Base-by-base conservation (phyloP, 1,140 invertebrate genomes). In the Diachasma alloeum region DNA sequence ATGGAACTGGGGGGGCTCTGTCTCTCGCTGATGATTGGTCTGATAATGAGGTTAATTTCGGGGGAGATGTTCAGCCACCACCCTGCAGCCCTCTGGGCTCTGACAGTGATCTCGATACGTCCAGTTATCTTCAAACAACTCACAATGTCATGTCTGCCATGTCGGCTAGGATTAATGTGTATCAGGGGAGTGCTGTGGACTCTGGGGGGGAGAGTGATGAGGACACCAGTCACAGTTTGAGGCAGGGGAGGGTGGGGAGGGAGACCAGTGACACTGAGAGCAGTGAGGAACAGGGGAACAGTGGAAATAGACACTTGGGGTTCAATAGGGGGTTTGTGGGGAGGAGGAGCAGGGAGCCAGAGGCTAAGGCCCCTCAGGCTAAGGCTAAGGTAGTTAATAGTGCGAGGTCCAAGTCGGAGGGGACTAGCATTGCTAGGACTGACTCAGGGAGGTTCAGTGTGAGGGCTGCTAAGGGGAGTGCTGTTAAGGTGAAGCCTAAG, bases 401-500 rank as follows among this genome's bases (percentile, higher is more conserved):
- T 48, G 70, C 69, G 13, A 78, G 78, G 69, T 69, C 59, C 19
- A 86, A 84, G 59, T 72, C 81, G 19, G 84, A 85, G 24, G 71
- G 78, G 19, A 42, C 75, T 13, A 80, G 69, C 22, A 81, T 93
- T 80, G 87, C 89, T n/a, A 87, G 93, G 75, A 91, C 90, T 39
- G 93, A 94, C 84, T 92, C 92, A 77, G 93, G 93, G 44, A 84
- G 93, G 78, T 92, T 92, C 83, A 94, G 93, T 85, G 90, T 93
- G 81, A 86, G 93, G 81, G 80, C 88, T 24, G 80, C 84, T 11
- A 88, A 88, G 80, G 85, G 31, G 31, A 3, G 83, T 71, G 81
- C 81, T 81, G 26, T 74, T 66, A 67, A 59, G 19, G 46, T 42
- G 2, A 69, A n/a, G 44, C 19, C 37, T 13, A 72, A 48, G 3